phyloP scores from a whole-genome alignment of 2,888 invertebrate species.

The Vanessa cardui region DNA sequence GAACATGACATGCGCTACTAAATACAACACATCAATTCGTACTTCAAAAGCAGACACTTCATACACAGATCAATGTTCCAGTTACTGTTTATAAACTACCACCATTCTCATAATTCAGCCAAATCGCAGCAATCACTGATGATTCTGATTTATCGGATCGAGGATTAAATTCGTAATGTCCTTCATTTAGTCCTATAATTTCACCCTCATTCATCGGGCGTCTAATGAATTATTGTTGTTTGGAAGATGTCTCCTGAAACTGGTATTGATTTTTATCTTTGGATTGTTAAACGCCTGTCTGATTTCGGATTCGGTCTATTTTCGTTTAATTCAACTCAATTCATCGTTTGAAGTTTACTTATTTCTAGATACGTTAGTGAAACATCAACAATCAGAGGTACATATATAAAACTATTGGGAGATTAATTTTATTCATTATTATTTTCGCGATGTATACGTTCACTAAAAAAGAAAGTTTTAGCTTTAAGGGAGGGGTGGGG shows the following conservation, averaged over 20 bases:
- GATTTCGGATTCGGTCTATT: not conserved
- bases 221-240: conserved; percentile 46
- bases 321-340: not conserved
- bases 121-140: conserved; percentile 40
- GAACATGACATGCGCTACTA: too few species aligned
- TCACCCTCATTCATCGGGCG: conserved; percentile 40
- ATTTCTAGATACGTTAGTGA: too few species aligned
- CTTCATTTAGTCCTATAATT: conserved; percentile 43
- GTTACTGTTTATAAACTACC: conserved; percentile 30
- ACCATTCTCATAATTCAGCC: conserved; percentile 31
- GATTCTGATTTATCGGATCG: conserved; percentile 46
- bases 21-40: not conserved
- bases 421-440: too few species aligned
- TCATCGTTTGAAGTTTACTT: not conserved
- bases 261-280: conserved; percentile 29
- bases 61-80: not conserved
- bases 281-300: conserved; percentile 19
- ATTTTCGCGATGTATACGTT: too few species aligned
- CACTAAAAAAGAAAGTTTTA: too few species aligned
- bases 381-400: too few species aligned
- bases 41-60: not conserved
- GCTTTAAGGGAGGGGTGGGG: too few species aligned
- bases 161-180: conserved; percentile 46
- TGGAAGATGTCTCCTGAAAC: conserved; percentile 39
- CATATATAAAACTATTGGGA: too few species aligned